These are phyloP conservation scores for Podotricha telesiphe DNA, from an alignment of 2,888 invertebrate species.

Conservation along the genomic window DNA sequence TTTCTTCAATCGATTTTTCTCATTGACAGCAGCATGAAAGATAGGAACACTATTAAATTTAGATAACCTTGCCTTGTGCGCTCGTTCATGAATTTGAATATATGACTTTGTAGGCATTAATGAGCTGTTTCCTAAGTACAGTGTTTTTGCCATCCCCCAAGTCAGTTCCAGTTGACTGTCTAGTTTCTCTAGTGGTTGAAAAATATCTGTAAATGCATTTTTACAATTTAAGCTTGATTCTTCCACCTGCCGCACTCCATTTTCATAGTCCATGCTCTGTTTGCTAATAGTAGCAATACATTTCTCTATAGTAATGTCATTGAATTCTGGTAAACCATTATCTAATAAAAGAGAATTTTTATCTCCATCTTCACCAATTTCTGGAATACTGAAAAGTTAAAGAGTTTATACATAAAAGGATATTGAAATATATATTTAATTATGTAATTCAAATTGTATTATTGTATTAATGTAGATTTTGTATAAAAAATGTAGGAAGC, in stretches of 20 bases:
- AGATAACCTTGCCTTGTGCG: conserved; percentile 87
- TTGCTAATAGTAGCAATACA: conserved; percentile 93
- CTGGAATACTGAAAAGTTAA: conserved; percentile 86
- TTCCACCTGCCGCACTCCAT: conserved; percentile 88
- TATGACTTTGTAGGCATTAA: conserved; percentile 92
- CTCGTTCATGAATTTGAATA: conserved; percentile 90
- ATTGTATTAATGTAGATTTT: neutral
- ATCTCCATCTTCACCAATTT: conserved; percentile 92
- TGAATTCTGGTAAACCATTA: conserved; percentile 91
- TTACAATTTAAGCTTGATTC: conserved; percentile 67
- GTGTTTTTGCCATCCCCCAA: conserved; percentile 93
- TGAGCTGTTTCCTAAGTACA: conserved; percentile 91
- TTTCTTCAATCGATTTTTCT: conserved; percentile 71
- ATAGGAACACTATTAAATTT: conserved; percentile 89
- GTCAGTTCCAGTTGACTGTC: conserved; percentile 90
- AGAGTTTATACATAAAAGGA: neutral
- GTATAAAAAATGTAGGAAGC: neutral
- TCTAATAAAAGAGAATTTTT: conserved; percentile 89
- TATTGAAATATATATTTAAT: neutral
- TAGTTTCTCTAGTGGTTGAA: conserved; percentile 89
- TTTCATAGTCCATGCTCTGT: conserved; percentile 92
- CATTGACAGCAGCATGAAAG: conserved; percentile 86
- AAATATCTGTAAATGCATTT: conserved; percentile 87
- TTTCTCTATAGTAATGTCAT: conserved; percentile 90
- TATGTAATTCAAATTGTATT: neutral